A percentile compares a stretch with the other conserved stretches of the same genome.
These are phyloP conservation scores for Spilogale gracilis DNA, from an alignment of 2,113 vertebrate genomes.

Conservation along the genomic window DNA sequence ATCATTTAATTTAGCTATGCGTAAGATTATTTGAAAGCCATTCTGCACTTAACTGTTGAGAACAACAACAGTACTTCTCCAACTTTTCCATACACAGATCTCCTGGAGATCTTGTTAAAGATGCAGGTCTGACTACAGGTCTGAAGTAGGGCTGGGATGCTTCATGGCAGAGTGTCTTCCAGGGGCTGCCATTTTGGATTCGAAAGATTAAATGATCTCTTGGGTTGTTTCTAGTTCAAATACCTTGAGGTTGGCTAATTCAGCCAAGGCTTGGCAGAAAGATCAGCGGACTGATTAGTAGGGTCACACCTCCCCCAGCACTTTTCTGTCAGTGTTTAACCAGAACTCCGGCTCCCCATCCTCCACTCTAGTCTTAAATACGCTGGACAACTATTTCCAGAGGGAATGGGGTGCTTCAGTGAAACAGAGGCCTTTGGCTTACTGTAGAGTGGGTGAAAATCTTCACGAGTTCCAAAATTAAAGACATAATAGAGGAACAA, in stretches of 20 bases:
- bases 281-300: not conserved
- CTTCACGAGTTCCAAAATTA: not conserved
- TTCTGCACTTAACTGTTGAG: not conserved
- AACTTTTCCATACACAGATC: not conserved
- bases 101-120: not conserved
- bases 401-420: not conserved
- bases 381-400: not conserved
- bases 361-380: not conserved
- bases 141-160: not conserved
- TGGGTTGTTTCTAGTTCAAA: not conserved
- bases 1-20: not conserved
- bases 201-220: not conserved
- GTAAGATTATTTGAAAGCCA: not conserved
- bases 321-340: conserved; percentile 39
- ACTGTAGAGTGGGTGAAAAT: not conserved
- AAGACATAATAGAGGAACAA: not conserved
- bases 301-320: not conserved
- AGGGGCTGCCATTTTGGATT: not conserved
- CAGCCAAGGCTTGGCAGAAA: not conserved
- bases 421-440: not conserved
- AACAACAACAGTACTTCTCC: not conserved
- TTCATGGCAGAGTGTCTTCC: not conserved
- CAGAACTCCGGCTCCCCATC: not conserved
- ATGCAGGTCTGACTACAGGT: not conserved
- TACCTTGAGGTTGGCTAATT: not conserved